Percentiles rank a stretch among this genome's conserved stretches.
phyloP scores from a whole-genome alignment of 2,113 vertebrate genomes.

The Seriola rivoliana region DNA sequence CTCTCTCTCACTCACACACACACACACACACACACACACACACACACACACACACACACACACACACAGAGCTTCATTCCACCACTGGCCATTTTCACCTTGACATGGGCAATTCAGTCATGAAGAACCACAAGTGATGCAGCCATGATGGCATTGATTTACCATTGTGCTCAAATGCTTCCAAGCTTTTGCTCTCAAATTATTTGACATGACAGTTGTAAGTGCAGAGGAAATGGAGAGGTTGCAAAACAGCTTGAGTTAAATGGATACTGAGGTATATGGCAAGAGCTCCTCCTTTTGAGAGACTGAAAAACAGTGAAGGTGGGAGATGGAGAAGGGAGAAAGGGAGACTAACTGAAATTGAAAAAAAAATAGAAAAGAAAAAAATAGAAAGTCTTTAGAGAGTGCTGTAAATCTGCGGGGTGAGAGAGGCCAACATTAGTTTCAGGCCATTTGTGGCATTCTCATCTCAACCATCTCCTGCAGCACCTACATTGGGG shows the following conservation, averaged over 20 bases:
- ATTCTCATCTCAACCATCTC: conserved; percentile 77
- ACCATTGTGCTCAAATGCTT: conserved; percentile 60
- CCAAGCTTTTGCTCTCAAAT: conserved; percentile 56
- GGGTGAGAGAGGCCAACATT: conserved; percentile 79
- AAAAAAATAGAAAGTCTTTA: conserved; percentile 52
- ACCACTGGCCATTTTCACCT: conserved; percentile 36
- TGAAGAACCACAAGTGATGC: conserved; percentile 44
- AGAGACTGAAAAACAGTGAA: conserved; percentile 19
- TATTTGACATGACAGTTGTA: conserved; percentile 63
- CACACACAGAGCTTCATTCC: background rate
- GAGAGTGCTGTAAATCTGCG: conserved; percentile 69
- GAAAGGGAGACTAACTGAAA: conserved; percentile 26
- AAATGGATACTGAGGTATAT: conserved; percentile 44
- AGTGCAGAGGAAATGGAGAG: conserved; percentile 58
- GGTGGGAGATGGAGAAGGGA: conserved; percentile 26
- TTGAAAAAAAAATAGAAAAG: conserved; percentile 33
- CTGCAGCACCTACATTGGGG: conserved; percentile 69
- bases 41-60: background rate
- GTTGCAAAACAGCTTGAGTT: conserved; percentile 53
- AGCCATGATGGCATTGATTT: conserved; percentile 66
- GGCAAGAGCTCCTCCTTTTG: conserved; percentile 20
- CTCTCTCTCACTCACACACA: background rate
- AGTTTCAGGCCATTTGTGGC: conserved; percentile 83
- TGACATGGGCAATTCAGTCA: conserved; percentile 39
- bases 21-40: conserved; percentile 5